Base-by-base conservation (phyloP, 1,140 invertebrate genomes). In the Holcopasites calliopsidis region DNA sequence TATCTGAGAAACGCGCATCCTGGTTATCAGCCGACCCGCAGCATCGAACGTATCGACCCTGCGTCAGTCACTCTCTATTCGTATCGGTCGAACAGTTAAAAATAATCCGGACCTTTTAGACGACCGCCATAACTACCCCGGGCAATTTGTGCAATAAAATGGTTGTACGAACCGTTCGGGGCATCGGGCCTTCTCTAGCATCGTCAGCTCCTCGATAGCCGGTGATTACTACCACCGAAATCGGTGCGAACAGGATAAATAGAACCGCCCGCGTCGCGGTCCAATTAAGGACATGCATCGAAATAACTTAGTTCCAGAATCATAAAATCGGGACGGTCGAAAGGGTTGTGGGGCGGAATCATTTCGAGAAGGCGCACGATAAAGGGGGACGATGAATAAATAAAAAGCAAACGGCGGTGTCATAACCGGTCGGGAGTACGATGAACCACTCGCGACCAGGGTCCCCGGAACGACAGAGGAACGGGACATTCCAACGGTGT, bases 381-480 rank as follows among this genome's bases (percentile, higher is more conserved):
- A 8, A 57, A 38, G n/a, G 33, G 49, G 21, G 38, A n/a, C 58
- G 47, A 8, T 42, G 18, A 42, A 61, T 72, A 71, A 72, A 61
- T 55, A 80, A 21, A 49, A 31, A 33, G 61, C 16, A 47, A 58
- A 26, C 18, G 16, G 26, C 26, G 65, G 77, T 81, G 79, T 81
- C 65, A 76, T 81, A 81, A 81, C 77, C 70, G 64, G 52, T 65
- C 40, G 23, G 40, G 54, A 33, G 78, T 82, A 62, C 78, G 66
- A 80, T 57, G 78, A 82, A 80, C 80, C 75, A 77, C 13, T 40
- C 47, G 62, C 40, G 49, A 70, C 64, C 16, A 54, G 18, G 18
- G 33, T 18, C 62, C 38, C 31, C 33, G 71, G 64, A 54, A 60
- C 42, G 70, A 69, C 60, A 49, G n/a, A 31, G n/a, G 35, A 72